These are phyloP conservation scores for Monodelphis domestica DNA, from an alignment of 2,797 vertebrate species.

Conservation along the genomic window DNA sequence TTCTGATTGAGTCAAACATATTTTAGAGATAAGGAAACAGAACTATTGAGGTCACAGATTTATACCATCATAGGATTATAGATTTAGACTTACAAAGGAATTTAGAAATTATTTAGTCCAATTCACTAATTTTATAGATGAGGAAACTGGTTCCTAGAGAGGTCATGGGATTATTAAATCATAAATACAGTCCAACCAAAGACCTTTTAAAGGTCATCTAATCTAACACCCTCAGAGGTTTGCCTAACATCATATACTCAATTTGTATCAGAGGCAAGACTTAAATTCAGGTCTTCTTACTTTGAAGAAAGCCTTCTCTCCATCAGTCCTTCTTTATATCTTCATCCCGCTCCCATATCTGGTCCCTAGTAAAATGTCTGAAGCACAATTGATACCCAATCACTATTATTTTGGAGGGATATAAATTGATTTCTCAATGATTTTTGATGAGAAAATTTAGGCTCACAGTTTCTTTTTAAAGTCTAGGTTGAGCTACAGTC, in stretches of 20 bases:
- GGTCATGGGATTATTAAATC: not conserved
- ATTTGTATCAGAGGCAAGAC: not conserved
- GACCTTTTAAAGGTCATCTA: not conserved
- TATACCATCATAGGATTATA: not conserved
- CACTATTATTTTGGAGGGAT: slow-evolving; percentile 18
- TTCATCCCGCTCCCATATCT: not conserved
- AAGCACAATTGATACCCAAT: slow-evolving; percentile 10
- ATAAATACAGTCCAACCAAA: too few species aligned
- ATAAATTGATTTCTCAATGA: not conserved
- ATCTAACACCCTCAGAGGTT: not conserved
- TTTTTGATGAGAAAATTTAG: not conserved
- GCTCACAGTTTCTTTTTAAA: not conserved
- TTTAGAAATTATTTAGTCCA: not conserved
- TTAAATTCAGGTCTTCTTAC: not conserved
- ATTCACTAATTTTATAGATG: not conserved
- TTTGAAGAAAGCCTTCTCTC: not conserved
- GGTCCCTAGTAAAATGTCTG: not conserved
- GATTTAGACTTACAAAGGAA: not conserved
- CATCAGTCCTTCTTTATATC: not conserved
- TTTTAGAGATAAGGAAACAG: not conserved
- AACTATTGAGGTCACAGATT: not conserved
- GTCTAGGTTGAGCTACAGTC: not conserved
- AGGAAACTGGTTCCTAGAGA: not conserved
- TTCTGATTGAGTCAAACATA: not conserved
- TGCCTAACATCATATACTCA: not conserved